Conservation (phyloP, 2,113 vertebrate genomes). For the Nestor notabilis region DNA sequence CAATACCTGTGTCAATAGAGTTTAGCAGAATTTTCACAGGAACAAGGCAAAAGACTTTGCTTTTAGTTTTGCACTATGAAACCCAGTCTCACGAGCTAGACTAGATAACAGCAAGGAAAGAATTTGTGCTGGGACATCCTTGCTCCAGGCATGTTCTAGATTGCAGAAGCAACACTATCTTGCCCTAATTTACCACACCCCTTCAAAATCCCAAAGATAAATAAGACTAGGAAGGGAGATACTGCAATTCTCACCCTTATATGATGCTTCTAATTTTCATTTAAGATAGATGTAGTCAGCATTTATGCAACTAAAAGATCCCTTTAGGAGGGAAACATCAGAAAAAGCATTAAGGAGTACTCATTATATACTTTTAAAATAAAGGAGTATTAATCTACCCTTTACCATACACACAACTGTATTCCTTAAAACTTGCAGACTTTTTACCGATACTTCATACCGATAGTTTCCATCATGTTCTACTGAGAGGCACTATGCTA, state of each 20-base stretch:
- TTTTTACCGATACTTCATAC: background rate
- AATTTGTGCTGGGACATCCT: background rate
- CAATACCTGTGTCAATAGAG: background rate
- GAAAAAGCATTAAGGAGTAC: background rate
- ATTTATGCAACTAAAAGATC: background rate
- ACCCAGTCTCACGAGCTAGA: background rate
- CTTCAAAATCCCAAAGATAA: background rate
- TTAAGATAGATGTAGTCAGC: background rate
- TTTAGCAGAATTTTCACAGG: background rate
- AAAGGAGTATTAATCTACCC: background rate
- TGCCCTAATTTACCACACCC: background rate
- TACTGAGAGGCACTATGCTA: background rate
- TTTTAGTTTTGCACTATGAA: background rate
- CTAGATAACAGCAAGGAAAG: background rate
- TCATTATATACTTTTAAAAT: background rate
- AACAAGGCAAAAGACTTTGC: background rate
- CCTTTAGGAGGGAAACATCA: background rate
- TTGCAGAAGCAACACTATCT: background rate
- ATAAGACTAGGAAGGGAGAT: background rate
- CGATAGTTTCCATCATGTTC: background rate
- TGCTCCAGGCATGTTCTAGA: background rate
- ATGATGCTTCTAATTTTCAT: background rate
- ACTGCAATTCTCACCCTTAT: background rate
- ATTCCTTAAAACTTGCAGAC: background rate
- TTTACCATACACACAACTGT: background rate